Conservation (phyloP, 2,888 invertebrate species). For the Sussaba pulchella region DNA sequence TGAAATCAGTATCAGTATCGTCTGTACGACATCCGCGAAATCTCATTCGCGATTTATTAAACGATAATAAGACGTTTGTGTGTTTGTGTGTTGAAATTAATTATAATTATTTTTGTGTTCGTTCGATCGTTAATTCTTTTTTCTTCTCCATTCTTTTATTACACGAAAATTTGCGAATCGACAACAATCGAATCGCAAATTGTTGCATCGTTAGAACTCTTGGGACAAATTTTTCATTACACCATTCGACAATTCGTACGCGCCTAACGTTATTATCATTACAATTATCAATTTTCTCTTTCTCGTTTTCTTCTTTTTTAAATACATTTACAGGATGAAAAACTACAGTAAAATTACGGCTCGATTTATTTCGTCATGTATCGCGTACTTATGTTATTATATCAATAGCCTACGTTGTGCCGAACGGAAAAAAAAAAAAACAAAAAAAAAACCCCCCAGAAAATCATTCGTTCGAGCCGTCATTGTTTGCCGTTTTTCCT, state of each 20-base stretch:
- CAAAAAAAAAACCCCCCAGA: background rate
- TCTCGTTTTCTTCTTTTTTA: too few species aligned
- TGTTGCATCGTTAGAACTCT: too few species aligned
- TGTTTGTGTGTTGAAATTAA: slow-evolving; percentile 19
- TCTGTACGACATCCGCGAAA: slow-evolving; percentile 2
- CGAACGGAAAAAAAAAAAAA: slow-evolving; percentile 51
- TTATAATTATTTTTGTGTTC: too few species aligned
- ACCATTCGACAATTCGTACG: slow-evolving; percentile 60
- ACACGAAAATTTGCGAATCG: slow-evolving; percentile 22
- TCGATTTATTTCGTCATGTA: slow-evolving; percentile 61
- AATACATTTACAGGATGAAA: slow-evolving; percentile 67
- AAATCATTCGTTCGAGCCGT: slow-evolving; percentile 48
- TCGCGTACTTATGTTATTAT: slow-evolving; percentile 54
- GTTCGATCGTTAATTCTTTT: background rate
- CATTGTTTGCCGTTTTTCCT: slow-evolving; percentile 47
- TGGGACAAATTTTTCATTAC: background rate
- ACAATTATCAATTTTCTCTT: slow-evolving; percentile 11
- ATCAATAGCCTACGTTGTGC: slow-evolving; percentile 53
- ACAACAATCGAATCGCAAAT: slow-evolving; percentile 18
- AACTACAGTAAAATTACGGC: slow-evolving; percentile 66
- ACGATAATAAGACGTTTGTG: background rate
- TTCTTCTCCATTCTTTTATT: background rate
- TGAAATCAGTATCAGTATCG: slow-evolving; percentile 36
- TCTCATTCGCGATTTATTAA: background rate
- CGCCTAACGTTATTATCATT: slow-evolving; percentile 33